Conservation (phyloP, 37 sponge, comb jelly and placozoan genomes). For the Amphimedon queenslandica region DNA sequence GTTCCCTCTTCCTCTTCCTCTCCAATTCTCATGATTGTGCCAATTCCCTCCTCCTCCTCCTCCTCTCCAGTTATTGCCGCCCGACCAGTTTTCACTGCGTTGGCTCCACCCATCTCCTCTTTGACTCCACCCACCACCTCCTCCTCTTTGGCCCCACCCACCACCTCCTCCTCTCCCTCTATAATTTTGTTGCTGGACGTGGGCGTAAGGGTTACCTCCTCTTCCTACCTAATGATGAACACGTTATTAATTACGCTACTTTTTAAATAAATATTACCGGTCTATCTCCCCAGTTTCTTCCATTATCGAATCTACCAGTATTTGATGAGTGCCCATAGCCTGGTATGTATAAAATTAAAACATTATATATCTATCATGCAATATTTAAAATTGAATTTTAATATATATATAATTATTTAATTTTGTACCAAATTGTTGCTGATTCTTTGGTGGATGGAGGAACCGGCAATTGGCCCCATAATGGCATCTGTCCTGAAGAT, state of each 20-base stretch:
- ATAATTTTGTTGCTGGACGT: neutral
- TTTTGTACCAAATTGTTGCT: neutral
- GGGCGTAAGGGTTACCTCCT: neutral
- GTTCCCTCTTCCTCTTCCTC: neutral
- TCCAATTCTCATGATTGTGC: neutral
- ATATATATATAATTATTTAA: neutral
- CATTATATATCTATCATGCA: neutral
- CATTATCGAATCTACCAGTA: neutral
- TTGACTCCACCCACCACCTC: neutral
- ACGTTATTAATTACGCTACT: no score
- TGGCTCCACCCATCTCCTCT: no score
- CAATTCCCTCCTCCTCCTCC: slow-evolving; percentile 4
- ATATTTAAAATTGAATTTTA: neutral
- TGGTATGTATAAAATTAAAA: neutral
- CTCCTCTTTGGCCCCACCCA: no score
- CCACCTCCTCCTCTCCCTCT: neutral
- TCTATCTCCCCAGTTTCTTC: neutral
- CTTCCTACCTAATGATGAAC: neutral
- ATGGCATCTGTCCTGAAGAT: neutral
- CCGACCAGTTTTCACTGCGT: neutral
- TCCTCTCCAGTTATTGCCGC: neutral
- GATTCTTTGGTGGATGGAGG: neutral
- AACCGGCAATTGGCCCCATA: neutral
- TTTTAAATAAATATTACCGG: no score
- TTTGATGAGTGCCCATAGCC: neutral